phyloP scores from a whole-genome alignment of 2,797 vertebrate species.

The Lophius americanus region DNA sequence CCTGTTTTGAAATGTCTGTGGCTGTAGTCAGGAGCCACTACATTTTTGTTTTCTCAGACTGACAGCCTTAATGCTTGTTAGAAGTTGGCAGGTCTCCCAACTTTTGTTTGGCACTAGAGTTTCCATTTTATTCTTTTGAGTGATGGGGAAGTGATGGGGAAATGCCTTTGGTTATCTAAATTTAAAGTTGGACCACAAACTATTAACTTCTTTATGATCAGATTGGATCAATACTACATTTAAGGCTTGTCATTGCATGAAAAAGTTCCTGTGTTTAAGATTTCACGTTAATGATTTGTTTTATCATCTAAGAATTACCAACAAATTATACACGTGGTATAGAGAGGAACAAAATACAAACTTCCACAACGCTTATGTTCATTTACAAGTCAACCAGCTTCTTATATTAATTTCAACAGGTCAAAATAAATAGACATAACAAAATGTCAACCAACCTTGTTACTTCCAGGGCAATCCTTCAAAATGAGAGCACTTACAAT shows the following conservation, averaged over 20 bases:
- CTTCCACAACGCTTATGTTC: background rate
- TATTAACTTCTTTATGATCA: background rate
- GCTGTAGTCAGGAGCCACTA: constrained; percentile 30
- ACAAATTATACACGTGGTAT: background rate
- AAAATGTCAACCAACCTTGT: no score
- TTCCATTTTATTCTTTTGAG: constrained; percentile 26
- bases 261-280: background rate
- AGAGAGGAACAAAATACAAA: background rate
- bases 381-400: no score
- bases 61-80: constrained; percentile 48
- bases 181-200: background rate
- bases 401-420: no score
- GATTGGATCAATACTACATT: background rate
- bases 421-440: no score
- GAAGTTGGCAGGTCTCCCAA: constrained; percentile 46
- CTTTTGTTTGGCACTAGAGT: constrained; percentile 25
- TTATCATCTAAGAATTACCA: background rate
- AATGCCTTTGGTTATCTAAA: background rate
- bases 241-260: background rate
- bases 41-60: constrained; percentile 39
- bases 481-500: no score
- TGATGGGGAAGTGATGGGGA: no score
- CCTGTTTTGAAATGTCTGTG: constrained; percentile 6
- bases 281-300: background rate
- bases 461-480: no score